Evolutionary conservation across 1,140 invertebrate genomes (phyloP).

Genomic region (Hydropsyche tenuis): DNA sequence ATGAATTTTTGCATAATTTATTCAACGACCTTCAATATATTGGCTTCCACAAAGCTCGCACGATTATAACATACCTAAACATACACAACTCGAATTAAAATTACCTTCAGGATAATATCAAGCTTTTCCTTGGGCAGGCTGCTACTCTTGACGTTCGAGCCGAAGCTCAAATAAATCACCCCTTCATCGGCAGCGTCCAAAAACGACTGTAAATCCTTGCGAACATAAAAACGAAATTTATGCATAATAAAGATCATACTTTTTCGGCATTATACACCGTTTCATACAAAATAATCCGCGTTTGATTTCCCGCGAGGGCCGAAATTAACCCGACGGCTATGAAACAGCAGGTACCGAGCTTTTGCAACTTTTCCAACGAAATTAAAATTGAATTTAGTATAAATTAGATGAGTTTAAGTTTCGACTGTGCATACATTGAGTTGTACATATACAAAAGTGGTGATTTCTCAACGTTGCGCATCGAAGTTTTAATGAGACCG

Average conservation of each 20-base stretch:
- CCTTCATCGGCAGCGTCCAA: constrained; percentile 50
- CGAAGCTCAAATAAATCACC: constrained; percentile 62
- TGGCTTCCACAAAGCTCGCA: not conserved
- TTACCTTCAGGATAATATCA: constrained; percentile 1
- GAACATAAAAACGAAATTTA: constrained; percentile 8
- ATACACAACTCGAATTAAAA: not conserved
- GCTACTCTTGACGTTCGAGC: constrained; percentile 53
- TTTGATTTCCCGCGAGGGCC: too few species aligned
- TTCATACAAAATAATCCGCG: too few species aligned
- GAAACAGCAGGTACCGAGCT: too few species aligned
- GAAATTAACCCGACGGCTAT: too few species aligned
- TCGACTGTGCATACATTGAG: not conserved
- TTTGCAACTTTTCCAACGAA: too few species aligned
- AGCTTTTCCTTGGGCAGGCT: constrained; percentile 28
- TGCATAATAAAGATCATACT: not conserved
- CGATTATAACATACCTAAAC: not conserved
- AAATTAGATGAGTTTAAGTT: not conserved
- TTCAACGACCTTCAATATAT: not conserved
- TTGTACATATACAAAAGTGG: not conserved
- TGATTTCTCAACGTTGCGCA: not conserved
- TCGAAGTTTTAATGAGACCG: constrained; percentile 12
- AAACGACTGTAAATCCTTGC: constrained; percentile 24
- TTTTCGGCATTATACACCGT: too few species aligned
- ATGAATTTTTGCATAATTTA: not conserved
- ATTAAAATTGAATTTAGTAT: not conserved